Evolutionary conservation across 2,797 vertebrate species (phyloP).

Genomic region (Synaphobranchus kaupii): DNA sequence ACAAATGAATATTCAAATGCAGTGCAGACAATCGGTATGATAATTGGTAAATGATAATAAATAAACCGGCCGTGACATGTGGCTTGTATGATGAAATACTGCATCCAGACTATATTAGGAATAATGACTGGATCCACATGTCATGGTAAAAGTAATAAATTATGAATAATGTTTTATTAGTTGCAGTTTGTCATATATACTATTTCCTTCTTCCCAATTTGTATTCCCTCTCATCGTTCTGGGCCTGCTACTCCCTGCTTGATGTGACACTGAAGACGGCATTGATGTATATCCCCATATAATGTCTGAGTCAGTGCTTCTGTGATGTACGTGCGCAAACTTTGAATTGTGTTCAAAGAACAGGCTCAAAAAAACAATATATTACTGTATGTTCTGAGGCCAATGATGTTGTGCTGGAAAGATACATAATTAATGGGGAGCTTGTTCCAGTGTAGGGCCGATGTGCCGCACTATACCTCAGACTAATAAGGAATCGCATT

Average conservation of each 20-base stretch:
- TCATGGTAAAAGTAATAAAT: slow-evolving; percentile 46
- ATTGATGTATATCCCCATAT: slow-evolving; percentile 33
- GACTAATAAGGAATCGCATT: slow-evolving; percentile 9
- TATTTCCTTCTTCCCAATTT: slow-evolving; percentile 38
- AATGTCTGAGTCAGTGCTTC: slow-evolving; percentile 32
- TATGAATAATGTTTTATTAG: slow-evolving; percentile 46
- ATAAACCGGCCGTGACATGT: slow-evolving; percentile 17
- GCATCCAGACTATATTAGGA: slow-evolving; percentile 32
- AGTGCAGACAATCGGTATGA: slow-evolving; percentile 12
- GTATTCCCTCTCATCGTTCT: slow-evolving; percentile 36
- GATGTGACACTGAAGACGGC: slow-evolving; percentile 24
- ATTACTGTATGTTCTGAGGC: neutral
- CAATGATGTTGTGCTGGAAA: slow-evolving; percentile 15
- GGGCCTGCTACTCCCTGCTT: slow-evolving; percentile 18
- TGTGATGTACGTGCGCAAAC: slow-evolving; percentile 21
- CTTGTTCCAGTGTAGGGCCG: neutral
- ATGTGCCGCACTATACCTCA: neutral
- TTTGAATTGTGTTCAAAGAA: slow-evolving; percentile 33
- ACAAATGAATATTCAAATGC: slow-evolving; percentile 25
- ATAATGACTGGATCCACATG: slow-evolving; percentile 43
- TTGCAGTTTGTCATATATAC: slow-evolving; percentile 39
- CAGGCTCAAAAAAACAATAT: slow-evolving; percentile 20
- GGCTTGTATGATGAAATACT: slow-evolving; percentile 39
- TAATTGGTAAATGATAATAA: slow-evolving; percentile 34
- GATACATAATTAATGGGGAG: neutral